These are phyloP conservation scores for Eutrigla gurnardus DNA, from an alignment of 2,797 vertebrate species.

Conservation along the genomic window DNA sequence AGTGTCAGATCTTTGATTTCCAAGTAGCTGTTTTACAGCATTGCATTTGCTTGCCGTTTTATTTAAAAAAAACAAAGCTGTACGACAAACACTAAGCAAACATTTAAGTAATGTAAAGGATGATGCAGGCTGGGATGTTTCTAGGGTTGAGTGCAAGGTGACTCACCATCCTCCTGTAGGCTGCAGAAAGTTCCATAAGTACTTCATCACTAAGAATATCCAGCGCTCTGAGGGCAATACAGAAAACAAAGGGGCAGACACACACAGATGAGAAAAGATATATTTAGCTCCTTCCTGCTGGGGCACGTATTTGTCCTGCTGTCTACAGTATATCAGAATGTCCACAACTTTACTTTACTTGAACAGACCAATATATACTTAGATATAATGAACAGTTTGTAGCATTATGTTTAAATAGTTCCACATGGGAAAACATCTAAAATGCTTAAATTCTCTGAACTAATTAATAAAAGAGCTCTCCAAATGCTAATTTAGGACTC, in stretches of 20 bases:
- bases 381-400: background rate
- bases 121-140: constrained; percentile 9
- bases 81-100: constrained; percentile 2
- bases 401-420: constrained; percentile 1
- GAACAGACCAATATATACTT: background rate
- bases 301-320: background rate
- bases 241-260: constrained; percentile 27
- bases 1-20: background rate
- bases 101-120: constrained; percentile 1
- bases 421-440: background rate
- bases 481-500: constrained; percentile 41
- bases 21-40: background rate
- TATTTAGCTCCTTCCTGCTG: constrained; percentile 19
- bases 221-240: constrained; percentile 86
- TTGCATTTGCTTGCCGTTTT: background rate
- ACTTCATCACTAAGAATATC: constrained; percentile 95
- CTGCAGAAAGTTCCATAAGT: constrained; percentile 90
- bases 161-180: constrained; percentile 94
- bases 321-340: background rate
- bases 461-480: background rate
- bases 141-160: background rate
- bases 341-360: constrained; percentile 5
- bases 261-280: constrained; percentile 26
- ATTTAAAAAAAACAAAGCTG: background rate
- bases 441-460: background rate